Evolutionary conservation across 2,797 vertebrate genomes (phyloP).

Genomic region (Heteromormyrus szaboi): DNA sequence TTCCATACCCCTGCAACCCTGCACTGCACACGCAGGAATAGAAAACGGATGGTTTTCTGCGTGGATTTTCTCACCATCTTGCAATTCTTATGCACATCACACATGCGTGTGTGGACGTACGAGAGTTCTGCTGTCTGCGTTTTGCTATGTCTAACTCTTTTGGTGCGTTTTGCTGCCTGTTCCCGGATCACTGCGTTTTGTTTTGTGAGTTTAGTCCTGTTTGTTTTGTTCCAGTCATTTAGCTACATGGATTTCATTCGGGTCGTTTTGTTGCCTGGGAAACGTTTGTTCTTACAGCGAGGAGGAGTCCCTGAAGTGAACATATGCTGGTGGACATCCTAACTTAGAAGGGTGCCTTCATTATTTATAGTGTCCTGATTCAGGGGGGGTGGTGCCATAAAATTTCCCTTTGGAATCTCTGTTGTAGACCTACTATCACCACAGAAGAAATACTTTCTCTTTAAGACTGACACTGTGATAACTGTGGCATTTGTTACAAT

Average conservation of each 20-base stretch:
- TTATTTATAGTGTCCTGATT: background rate
- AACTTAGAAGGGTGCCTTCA: background rate
- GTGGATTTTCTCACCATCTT: background rate
- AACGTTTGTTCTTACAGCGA: background rate
- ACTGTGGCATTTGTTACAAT: background rate
- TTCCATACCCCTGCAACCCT: background rate
- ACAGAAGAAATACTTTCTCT: background rate
- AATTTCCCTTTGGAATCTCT: background rate
- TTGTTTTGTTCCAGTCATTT: constrained; percentile 3
- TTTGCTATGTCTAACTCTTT: background rate
- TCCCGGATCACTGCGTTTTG: background rate
- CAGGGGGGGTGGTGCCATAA: background rate
- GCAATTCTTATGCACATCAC: background rate
- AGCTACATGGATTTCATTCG: background rate
- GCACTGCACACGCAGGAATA: background rate
- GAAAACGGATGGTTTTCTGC: background rate
- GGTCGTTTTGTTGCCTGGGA: background rate
- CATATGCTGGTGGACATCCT: background rate
- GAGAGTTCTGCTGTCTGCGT: background rate
- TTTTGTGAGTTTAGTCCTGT: background rate
- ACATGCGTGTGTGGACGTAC: background rate
- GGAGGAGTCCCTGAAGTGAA: background rate
- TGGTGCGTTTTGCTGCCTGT: background rate
- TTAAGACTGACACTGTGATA: background rate
- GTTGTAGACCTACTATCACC: background rate